These are phyloP conservation scores for Delphinapterus leucas DNA, from an alignment of 2,113 vertebrate genomes.

Conservation along the genomic window DNA sequence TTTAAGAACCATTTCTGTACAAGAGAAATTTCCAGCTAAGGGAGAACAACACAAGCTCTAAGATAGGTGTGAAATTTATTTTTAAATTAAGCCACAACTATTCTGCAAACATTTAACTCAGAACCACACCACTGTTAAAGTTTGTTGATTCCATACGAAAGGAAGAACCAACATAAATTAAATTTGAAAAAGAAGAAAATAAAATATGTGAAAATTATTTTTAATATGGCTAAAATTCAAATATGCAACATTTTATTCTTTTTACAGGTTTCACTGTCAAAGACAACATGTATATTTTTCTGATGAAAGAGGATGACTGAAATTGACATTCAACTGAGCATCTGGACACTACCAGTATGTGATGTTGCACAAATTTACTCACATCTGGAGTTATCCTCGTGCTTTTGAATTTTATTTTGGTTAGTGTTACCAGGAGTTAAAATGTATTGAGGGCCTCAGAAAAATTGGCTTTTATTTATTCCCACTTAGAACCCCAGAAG, in stretches of 20 bases:
- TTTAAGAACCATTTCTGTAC: neutral
- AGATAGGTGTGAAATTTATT: constrained; percentile 32
- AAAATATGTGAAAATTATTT: constrained; percentile 28
- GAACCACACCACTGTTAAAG: neutral
- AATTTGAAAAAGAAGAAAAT: constrained; percentile 53
- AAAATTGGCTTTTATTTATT: constrained; percentile 9
- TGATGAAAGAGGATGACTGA: neutral
- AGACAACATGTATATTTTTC: constrained; percentile 12
- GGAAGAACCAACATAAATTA: constrained; percentile 25
- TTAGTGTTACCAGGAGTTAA: neutral
- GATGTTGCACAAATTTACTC: neutral
- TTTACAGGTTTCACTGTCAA: neutral
- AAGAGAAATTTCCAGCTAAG: constrained; percentile 13
- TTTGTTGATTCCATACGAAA: constrained; percentile 18
- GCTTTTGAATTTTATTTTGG: neutral
- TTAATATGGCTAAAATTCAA: constrained; percentile 48
- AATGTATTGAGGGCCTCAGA: neutral
- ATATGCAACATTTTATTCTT: constrained; percentile 9
- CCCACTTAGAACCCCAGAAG: neutral
- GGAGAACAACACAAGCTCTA: neutral
- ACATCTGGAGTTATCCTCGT: neutral
- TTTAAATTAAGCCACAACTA: constrained; percentile 48
- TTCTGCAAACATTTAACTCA: constrained; percentile 24
- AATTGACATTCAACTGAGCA: neutral
- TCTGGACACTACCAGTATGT: neutral